Percentiles rank a stretch among this genome's conserved stretches.
Evolutionary conservation across 2,888 invertebrate species (phyloP).

Genomic region (Tuberolachnus salignus): DNA sequence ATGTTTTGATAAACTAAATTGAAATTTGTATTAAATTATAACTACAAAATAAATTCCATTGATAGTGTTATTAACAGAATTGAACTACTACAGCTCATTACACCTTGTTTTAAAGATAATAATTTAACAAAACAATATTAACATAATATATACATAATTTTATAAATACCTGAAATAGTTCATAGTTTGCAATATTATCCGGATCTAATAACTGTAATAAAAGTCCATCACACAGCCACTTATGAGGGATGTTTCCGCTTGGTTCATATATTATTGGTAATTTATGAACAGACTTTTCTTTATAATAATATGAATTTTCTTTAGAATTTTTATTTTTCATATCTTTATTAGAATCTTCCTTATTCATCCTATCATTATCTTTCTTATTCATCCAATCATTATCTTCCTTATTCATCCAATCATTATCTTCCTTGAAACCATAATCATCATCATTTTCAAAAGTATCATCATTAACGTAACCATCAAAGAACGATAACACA

Average conservation of each 20-base stretch:
- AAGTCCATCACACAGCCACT: constrained; percentile 92
- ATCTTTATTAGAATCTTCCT: background rate
- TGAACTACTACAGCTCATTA: no score
- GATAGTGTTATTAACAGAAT: no score
- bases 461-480: no score
- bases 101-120: background rate
- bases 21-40: no score
- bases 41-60: no score
- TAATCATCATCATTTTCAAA: no score
- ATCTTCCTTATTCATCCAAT: no score
- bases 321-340: background rate
- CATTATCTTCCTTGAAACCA: no score
- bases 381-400: no score
- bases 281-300: background rate
- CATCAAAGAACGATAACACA: no score
- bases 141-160: background rate
- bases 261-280: background rate
- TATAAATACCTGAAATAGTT: constrained; percentile 74
- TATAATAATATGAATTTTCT: background rate
- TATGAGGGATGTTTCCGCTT: constrained; percentile 80
- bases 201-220: constrained; percentile 86
- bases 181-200: constrained; percentile 76
- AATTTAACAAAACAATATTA: background rate
- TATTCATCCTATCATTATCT: no score
- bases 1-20: no score